These are phyloP conservation scores for Candidula unifasciata DNA, from an alignment of 2,888 invertebrate species.

Conservation along the genomic window DNA sequence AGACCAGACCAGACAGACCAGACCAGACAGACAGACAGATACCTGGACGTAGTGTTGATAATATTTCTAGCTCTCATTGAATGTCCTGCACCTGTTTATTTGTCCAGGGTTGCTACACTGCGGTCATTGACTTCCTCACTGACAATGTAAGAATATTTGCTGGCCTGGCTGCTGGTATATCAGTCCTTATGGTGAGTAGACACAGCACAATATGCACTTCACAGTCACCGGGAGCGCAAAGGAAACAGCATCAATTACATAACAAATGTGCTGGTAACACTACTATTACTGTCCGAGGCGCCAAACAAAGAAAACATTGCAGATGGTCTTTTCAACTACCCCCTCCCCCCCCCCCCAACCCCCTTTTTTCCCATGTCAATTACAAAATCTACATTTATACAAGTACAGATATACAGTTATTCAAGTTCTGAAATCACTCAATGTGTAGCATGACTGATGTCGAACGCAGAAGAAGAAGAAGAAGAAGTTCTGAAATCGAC, in stretches of 20 bases:
- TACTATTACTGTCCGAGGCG: not conserved
- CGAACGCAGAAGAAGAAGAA: too few relatives aligned
- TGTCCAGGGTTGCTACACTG: constrained; percentile 67
- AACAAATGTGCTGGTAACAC: not conserved
- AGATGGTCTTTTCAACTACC: too few relatives aligned
- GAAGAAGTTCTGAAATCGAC: too few relatives aligned
- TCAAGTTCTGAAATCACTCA: too few relatives aligned
- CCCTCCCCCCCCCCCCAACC: too few relatives aligned
- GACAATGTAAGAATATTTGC: constrained; percentile 62
- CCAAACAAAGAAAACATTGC: not conserved
- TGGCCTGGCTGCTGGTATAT: constrained; percentile 61
- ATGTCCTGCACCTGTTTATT: not conserved
- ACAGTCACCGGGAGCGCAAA: not conserved
- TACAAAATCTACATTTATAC: too few relatives aligned
- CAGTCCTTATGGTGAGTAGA: constrained; percentile 61
- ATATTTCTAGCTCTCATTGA: not conserved
- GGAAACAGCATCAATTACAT: not conserved
- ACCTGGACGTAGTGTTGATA: not conserved
- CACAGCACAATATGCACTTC: not conserved
- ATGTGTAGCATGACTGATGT: too few relatives aligned
- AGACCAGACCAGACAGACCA: too few relatives aligned
- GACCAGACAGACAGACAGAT: too few relatives aligned
- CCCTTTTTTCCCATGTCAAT: too few relatives aligned
- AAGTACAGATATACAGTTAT: too few relatives aligned
- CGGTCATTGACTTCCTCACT: constrained; percentile 55